Evolutionary conservation across 2,797 vertebrate genomes (phyloP).

Genomic region (Malacoraja senta): DNA sequence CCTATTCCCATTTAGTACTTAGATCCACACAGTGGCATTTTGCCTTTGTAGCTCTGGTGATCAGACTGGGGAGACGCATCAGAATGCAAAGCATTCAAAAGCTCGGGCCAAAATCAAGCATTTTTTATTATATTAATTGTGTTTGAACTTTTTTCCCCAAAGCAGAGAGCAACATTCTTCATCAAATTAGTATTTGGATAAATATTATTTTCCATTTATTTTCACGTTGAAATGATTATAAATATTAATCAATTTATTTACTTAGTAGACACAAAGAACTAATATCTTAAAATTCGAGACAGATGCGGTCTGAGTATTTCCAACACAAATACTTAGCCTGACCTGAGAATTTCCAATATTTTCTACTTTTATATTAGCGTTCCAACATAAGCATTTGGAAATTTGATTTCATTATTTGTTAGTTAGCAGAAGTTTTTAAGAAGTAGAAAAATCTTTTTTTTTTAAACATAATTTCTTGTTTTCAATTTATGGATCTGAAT

Average conservation of each 20-base stretch:
- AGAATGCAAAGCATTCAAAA: neutral
- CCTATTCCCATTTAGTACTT: slow-evolving; percentile 38
- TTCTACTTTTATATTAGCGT: too few species aligned
- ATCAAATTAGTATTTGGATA: neutral
- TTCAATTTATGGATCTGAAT: neutral
- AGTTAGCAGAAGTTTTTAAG: neutral
- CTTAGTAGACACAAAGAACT: neutral
- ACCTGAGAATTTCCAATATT: too few species aligned
- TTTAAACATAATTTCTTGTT: neutral
- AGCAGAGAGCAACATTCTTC: neutral
- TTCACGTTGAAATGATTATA: neutral
- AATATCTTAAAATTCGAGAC: neutral
- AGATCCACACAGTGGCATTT: neutral
- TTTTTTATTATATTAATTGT: neutral
- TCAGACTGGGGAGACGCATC: neutral
- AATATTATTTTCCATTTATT: neutral
- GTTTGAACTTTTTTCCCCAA: neutral
- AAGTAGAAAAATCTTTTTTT: neutral
- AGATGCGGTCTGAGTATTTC: too few species aligned
- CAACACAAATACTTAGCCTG: too few species aligned
- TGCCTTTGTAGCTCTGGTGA: neutral
- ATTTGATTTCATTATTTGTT: too few species aligned
- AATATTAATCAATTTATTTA: neutral
- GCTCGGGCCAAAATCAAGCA: neutral
- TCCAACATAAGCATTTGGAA: too few species aligned